These are phyloP conservation scores for Actinemys pallida DNA, from an alignment of 2,113 vertebrate genomes.

Conservation along the genomic window DNA sequence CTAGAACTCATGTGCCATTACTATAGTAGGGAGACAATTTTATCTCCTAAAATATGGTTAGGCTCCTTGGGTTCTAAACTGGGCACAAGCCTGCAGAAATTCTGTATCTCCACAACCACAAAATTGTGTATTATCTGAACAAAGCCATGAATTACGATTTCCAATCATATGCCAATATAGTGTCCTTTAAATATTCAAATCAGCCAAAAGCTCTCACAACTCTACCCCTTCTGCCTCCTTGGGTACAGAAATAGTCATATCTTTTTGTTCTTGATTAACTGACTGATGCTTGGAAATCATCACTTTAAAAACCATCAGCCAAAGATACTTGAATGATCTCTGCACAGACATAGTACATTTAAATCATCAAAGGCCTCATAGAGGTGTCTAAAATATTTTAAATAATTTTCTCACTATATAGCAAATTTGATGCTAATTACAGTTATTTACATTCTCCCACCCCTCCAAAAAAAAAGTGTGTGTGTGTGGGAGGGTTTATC, in stretches of 20 bases:
- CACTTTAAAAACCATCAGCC: constrained; percentile 66
- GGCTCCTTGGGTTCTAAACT: fast-evolving
- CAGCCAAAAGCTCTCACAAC: constrained; percentile 31
- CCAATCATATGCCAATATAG: neutral
- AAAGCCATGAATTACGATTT: constrained; percentile 23
- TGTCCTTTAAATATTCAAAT: constrained; percentile 29
- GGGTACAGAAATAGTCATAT: constrained; percentile 61
- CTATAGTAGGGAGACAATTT: fast-evolving
- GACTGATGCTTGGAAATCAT: constrained; percentile 64
- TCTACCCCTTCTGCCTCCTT: constrained; percentile 26
- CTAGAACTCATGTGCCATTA: neutral
- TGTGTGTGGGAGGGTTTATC: neutral
- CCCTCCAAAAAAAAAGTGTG: constrained; percentile 27
- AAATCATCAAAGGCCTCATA: constrained; percentile 34
- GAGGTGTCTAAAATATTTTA: constrained; percentile 63
- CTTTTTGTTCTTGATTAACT: constrained; percentile 67
- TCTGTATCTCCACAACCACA: fast-evolving
- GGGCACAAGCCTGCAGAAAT: fast-evolving
- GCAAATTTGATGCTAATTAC: constrained; percentile 69
- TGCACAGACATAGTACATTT: constrained; percentile 29
- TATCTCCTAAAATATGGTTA: neutral
- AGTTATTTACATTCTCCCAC: constrained; percentile 69
- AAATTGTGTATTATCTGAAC: neutral
- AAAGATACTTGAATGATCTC: constrained; percentile 63
- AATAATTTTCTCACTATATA: constrained; percentile 60